phyloP scores from a whole-genome alignment of 2,888 invertebrate species.

The Stratiomys singularior region DNA sequence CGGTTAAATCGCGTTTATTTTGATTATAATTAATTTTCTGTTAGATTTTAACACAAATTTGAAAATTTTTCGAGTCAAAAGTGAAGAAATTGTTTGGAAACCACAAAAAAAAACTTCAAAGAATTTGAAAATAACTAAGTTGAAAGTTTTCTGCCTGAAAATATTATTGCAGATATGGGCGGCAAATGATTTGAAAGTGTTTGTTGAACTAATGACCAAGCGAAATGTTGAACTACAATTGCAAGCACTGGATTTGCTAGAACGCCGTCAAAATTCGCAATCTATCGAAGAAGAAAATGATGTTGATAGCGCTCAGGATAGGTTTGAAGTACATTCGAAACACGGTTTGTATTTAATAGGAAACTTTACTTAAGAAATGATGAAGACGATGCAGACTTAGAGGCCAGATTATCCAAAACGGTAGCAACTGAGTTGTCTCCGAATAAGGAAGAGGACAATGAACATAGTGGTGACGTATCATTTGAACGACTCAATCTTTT shows the following conservation, averaged over 20 bases:
- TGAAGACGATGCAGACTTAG: slow-evolving; percentile 62
- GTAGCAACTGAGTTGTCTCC: slow-evolving; percentile 52
- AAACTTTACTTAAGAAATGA: not conserved
- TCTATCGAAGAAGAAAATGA: slow-evolving; percentile 63
- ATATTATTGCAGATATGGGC: slow-evolving; percentile 83
- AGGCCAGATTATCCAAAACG: slow-evolving; percentile 54
- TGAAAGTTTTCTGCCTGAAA: too few relatives aligned
- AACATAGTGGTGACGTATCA: slow-evolving; percentile 54
- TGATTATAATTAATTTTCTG: too few relatives aligned
- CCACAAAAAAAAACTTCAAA: too few relatives aligned
- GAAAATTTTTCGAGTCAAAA: too few relatives aligned
- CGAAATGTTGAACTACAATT: slow-evolving; percentile 91
- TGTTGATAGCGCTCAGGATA: slow-evolving; percentile 55
- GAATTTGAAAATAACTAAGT: too few relatives aligned
- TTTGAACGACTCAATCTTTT: slow-evolving; percentile 64
- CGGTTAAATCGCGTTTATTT: too few relatives aligned
- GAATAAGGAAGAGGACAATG: slow-evolving; percentile 52
- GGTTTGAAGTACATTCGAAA: not conserved
- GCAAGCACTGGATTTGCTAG: slow-evolving; percentile 86
- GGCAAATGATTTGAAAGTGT: slow-evolving; percentile 90
- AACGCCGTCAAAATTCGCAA: slow-evolving; percentile 77
- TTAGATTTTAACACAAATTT: too few relatives aligned
- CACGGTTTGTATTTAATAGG: not conserved
- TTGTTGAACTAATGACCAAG: slow-evolving; percentile 92
- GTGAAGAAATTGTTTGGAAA: too few relatives aligned